These are phyloP conservation scores for Acleris emargana DNA, from an alignment of 2,888 invertebrate species.

Conservation along the genomic window DNA sequence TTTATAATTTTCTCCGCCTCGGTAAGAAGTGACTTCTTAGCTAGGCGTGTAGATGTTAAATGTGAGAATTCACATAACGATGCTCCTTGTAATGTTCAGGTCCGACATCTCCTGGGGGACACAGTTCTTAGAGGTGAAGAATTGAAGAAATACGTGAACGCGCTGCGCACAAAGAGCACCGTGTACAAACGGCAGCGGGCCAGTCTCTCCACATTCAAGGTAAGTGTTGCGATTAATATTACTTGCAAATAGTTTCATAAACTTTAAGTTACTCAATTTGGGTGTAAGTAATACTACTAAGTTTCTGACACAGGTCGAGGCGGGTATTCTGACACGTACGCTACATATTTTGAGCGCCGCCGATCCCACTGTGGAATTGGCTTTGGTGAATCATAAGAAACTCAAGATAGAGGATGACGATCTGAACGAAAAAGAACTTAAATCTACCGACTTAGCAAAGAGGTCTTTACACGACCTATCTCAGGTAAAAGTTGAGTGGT, in stretches of 20 bases:
- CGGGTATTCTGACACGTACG: slow-evolving; percentile 89
- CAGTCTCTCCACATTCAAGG: slow-evolving; percentile 88
- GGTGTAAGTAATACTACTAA: not conserved
- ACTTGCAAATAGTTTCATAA: too few species aligned
- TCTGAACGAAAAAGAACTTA: slow-evolving; percentile 75
- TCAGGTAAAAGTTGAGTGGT: slow-evolving; percentile 57
- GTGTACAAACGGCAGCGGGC: slow-evolving; percentile 91
- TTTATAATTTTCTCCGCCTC: slow-evolving; percentile 6
- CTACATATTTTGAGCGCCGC: slow-evolving; percentile 87
- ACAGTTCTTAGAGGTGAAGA: slow-evolving; percentile 91
- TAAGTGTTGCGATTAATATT: slow-evolving; percentile 42
- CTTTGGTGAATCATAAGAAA: slow-evolving; percentile 78
- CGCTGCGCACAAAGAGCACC: slow-evolving; percentile 90
- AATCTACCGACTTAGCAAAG: slow-evolving; percentile 65
- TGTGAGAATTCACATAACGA: not conserved
- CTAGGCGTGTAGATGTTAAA: not conserved
- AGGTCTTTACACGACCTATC: slow-evolving; percentile 77
- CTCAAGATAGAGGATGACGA: slow-evolving; percentile 82
- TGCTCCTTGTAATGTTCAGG: slow-evolving; percentile 45
- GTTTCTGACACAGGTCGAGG: slow-evolving; percentile 84
- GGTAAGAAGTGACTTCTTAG: not conserved
- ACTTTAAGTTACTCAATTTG: slow-evolving; percentile 1
- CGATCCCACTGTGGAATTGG: slow-evolving; percentile 80
- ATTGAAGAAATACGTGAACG: slow-evolving; percentile 92
- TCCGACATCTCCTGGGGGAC: slow-evolving; percentile 84